A percentile compares a stretch with the other conserved stretches of the same genome.
phyloP scores from a whole-genome alignment of 2,113 vertebrate species.

The Myrmophylax atrothorax region DNA sequence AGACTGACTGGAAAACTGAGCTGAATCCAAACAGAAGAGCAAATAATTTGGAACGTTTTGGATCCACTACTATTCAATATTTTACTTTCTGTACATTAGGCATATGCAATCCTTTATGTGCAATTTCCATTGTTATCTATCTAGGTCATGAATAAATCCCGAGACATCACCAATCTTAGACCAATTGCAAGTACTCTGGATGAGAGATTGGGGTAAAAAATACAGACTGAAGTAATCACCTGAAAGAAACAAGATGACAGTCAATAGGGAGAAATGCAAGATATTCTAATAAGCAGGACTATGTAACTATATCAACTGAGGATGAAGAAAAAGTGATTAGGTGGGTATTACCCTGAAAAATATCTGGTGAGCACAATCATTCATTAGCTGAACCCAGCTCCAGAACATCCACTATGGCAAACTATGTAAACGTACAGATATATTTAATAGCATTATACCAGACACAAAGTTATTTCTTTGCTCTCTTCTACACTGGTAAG shows the following conservation, averaged over 20 bases:
- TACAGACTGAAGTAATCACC: background rate
- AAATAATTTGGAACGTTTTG: background rate
- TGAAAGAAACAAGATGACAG: background rate
- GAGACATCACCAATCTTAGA: background rate
- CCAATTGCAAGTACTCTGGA: background rate
- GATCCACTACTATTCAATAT: background rate
- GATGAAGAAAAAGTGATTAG: background rate
- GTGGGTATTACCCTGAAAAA: background rate
- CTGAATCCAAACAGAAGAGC: background rate
- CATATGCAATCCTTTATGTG: background rate
- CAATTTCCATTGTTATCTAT: background rate
- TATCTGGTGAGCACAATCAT: background rate
- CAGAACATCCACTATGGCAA: background rate
- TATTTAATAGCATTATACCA: background rate
- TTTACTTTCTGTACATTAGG: background rate
- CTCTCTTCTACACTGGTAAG: background rate
- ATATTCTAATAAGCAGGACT: background rate
- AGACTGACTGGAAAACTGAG: background rate
- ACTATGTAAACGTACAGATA: background rate
- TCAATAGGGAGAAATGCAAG: background rate
- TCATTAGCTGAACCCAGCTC: background rate
- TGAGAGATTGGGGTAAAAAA: background rate
- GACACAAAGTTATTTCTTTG: background rate
- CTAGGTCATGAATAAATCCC: constrained; percentile 14
- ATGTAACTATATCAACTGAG: background rate